These are phyloP conservation scores for Paradoxurus hermaphroditus DNA, from an alignment of 2,113 vertebrate genomes.

Conservation along the genomic window DNA sequence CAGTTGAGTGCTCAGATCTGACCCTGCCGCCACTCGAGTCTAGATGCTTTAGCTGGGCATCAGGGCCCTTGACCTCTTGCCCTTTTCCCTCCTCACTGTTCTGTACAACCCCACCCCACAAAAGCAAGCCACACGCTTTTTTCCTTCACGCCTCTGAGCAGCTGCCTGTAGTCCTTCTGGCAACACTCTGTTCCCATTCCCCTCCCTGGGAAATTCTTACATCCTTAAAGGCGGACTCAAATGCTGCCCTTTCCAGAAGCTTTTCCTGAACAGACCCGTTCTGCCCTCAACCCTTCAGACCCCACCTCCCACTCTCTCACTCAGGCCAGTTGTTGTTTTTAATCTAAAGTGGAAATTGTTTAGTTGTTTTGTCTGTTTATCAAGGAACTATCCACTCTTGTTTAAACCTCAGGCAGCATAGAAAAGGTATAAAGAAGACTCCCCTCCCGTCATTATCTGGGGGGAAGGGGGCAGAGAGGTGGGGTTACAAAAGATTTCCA, in stretches of 20 bases:
- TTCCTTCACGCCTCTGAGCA: background rate
- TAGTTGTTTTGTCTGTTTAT: background rate
- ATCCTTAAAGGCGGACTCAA: background rate
- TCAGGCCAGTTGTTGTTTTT: background rate
- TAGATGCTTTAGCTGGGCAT: background rate
- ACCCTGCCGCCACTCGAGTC: background rate
- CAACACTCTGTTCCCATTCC: background rate
- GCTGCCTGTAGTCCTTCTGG: background rate
- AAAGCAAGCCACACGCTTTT: background rate
- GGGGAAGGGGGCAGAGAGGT: background rate
- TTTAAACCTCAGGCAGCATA: background rate
- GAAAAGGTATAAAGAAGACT: background rate
- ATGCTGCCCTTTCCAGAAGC: background rate
- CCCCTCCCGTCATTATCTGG: background rate
- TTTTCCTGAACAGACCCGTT: background rate
- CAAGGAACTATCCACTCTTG: background rate
- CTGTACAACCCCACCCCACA: rapidly evolving
- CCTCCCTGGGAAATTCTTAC: background rate
- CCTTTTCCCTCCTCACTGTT: background rate
- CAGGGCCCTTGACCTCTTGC: background rate
- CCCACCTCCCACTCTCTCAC: background rate
- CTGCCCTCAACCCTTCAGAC: background rate
- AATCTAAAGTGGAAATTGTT: background rate
- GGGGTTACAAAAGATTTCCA: background rate
- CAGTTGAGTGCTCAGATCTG: background rate